phyloP scores from a whole-genome alignment of 2,797 vertebrate species.

The Enteromius mattozi region DNA sequence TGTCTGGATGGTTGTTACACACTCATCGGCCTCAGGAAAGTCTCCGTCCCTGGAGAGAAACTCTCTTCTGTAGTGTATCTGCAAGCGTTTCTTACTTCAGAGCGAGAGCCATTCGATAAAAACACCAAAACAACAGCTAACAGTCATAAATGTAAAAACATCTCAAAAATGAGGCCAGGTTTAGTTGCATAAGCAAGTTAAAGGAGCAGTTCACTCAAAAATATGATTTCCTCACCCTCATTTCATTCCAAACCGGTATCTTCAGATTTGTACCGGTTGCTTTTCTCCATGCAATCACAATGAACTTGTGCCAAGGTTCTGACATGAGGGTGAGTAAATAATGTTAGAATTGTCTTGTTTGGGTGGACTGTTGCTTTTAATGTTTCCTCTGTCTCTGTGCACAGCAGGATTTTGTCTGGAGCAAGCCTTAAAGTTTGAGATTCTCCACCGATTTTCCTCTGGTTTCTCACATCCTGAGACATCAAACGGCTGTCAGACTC shows the following conservation, averaged over 20 bases:
- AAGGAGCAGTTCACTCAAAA: background rate
- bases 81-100: background rate
- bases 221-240: background rate
- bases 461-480: slow-evolving; percentile 68
- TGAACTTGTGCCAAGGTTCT: background rate
- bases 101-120: slow-evolving; percentile 13
- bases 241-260: background rate
- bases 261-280: background rate
- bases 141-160: slow-evolving; percentile 5
- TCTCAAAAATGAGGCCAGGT: slow-evolving; percentile 20
- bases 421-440: slow-evolving; percentile 36
- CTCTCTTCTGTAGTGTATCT: background rate
- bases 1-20: slow-evolving; percentile 12
- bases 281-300: background rate
- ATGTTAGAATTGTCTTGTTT: background rate
- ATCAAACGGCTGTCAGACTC: slow-evolving; percentile 76
- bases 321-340: background rate
- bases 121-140: slow-evolving; percentile 15
- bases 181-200: slow-evolving; percentile 28
- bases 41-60: slow-evolving; percentile 17
- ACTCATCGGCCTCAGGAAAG: slow-evolving; percentile 5
- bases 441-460: slow-evolving; percentile 62
- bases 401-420: background rate
- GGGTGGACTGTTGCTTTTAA: background rate
- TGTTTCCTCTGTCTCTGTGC: background rate